These are phyloP conservation scores for Kryptolebias marmoratus DNA, from an alignment of 2,113 vertebrate species.

Conservation along the genomic window DNA sequence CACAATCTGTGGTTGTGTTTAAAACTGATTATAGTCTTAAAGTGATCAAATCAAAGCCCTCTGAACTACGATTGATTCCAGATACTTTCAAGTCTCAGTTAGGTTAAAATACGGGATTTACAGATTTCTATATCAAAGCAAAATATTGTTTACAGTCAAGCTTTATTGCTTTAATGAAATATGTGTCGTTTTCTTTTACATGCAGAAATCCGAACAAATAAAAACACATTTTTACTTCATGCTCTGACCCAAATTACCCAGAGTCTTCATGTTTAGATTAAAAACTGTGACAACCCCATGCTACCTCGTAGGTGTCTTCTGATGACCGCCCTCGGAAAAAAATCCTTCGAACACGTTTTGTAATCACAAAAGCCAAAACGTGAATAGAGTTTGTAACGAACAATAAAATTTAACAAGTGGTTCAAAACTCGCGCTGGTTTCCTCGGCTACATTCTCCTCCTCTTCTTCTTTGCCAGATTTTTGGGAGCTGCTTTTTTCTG, in stretches of 20 bases:
- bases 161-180: slow-evolving; percentile 36
- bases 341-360: slow-evolving; percentile 3
- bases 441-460: slow-evolving; percentile 41
- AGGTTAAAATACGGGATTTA: not conserved
- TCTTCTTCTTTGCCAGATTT: slow-evolving; percentile 59
- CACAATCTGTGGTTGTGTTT: not conserved
- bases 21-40: not conserved
- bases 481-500: slow-evolving; percentile 55
- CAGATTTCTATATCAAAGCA: not conserved
- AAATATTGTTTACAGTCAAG: slow-evolving; percentile 26
- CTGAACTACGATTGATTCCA: slow-evolving; percentile 6
- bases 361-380: not conserved
- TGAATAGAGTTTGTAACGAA: slow-evolving; percentile 11
- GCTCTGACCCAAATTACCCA: too few species aligned
- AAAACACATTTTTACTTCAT: too few species aligned
- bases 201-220: too few species aligned
- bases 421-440: not conserved
- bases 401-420: not conserved
- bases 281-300: too few species aligned
- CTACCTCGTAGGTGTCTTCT: too few species aligned
- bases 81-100: not conserved
- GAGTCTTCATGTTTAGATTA: too few species aligned
- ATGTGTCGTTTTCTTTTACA: too few species aligned
- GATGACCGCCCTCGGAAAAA: too few species aligned
- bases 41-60: too few species aligned